Evolutionary conservation across 2,113 vertebrate genomes (phyloP), one percentile per base, ranked within the genome.

Genomic region (Tylochromis polylepis): DNA sequence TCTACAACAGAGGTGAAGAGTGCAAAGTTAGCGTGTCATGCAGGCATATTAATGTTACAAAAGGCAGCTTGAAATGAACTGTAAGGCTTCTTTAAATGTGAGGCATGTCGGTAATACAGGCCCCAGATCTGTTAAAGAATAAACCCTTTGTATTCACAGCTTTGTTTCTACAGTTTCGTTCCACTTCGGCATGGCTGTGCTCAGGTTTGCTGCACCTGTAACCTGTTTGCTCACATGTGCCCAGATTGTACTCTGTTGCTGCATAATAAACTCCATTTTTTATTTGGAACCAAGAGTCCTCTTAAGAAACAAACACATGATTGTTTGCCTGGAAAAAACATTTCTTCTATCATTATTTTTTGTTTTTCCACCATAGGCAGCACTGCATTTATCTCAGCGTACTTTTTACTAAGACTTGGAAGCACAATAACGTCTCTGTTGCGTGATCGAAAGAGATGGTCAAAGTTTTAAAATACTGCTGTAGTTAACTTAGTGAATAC

Each of bases 191-290:
- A 20, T 51, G 43, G 6, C 2, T 31, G 70, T 51, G 43, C 70
- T 20, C 0, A 51, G 0, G 4, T 49, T 49, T 49, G 43, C 1
- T 51, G 24, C 10, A 43, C 20, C 27, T 65, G 18, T 49, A 65
- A 65, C 27, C 18, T 34, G 79, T 31, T 81, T 22, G 27, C 43
- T 34, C 46, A 22, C 4, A 51, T 11, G 24, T 51, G 29, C 43
- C 43, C 43, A 20, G 4, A 51, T 14, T 62, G 41, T 0, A 46
- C 27, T 31, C 38, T 31, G 38, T 60, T 43, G 22, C 24, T 1
- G 79, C 79, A 31, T 81, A 62, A 49, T 62, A 60, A 46, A 60
- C 57, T 29, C 57, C 22, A 75, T 8, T 29, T 62, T 62, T 20
- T 36, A 20, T 31, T 34, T 24, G 20, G 3, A 62, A 34, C 27